A percentile compares a stretch with the other conserved stretches of the same genome.
Conservation (phyloP, 2,888 invertebrate species). For the Toxonevra muliebris region DNA sequence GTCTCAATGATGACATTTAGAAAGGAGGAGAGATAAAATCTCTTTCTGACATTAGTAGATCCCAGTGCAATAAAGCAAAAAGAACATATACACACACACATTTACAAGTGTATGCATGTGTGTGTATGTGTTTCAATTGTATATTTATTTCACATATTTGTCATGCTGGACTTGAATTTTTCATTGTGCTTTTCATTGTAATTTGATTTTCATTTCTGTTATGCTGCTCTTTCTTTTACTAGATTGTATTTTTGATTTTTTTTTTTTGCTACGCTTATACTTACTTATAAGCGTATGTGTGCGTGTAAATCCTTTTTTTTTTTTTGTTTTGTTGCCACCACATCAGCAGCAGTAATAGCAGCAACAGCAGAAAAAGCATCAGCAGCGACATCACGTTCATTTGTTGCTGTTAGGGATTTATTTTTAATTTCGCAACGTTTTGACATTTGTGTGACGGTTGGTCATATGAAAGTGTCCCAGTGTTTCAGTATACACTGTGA, state of each 20-base stretch:
- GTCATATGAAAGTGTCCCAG: constrained; percentile 3
- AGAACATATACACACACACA: too few relatives aligned
- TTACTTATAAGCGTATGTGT: too few relatives aligned
- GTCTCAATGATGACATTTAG: too few relatives aligned
- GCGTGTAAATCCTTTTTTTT: not conserved
- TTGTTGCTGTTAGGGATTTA: constrained; percentile 30
- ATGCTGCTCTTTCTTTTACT: too few relatives aligned
- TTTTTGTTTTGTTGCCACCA: not conserved
- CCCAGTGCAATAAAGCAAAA: too few relatives aligned
- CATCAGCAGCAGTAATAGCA: not conserved
- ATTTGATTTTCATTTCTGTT: constrained; percentile 1
- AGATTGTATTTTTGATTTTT: too few relatives aligned
- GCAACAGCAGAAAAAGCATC: not conserved
- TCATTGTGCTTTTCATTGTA: not conserved
- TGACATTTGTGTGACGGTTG: constrained; percentile 24
- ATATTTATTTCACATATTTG: too few relatives aligned
- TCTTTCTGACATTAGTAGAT: too few relatives aligned
- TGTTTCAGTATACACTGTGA: not conserved
- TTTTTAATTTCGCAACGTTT: constrained; percentile 32
- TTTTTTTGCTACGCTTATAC: not conserved
- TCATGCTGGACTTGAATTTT: too few relatives aligned
- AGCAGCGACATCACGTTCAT: constrained; percentile 17
- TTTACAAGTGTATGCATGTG: too few relatives aligned
- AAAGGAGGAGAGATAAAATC: too few relatives aligned
- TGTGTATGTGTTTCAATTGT: too few relatives aligned